These are phyloP conservation scores for Nephrotoma guestfalica DNA, from an alignment of 2,888 invertebrate species.

Conservation along the genomic window DNA sequence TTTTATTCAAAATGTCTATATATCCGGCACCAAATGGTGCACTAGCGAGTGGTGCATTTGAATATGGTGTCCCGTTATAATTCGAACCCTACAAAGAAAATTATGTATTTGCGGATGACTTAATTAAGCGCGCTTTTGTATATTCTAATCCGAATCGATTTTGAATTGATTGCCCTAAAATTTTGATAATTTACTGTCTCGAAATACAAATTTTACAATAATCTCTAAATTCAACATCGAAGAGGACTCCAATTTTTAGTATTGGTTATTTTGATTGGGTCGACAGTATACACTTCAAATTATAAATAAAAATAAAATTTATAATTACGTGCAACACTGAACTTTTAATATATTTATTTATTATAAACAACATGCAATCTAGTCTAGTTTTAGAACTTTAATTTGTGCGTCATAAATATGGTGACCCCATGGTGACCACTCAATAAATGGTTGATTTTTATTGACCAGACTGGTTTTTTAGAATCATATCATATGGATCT, in stretches of 20 bases:
- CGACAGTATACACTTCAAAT: neutral
- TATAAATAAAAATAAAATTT: neutral
- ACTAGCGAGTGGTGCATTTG: neutral
- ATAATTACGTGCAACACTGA: neutral
- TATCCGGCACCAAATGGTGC: neutral
- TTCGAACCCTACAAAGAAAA: neutral
- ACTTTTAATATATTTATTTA: too few species aligned
- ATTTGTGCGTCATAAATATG: too few species aligned
- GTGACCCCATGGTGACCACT: too few species aligned
- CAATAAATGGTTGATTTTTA: too few species aligned
- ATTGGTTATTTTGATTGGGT: neutral
- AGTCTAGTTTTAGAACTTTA: too few species aligned
- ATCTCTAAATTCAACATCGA: neutral
- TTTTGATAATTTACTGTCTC: neutral
- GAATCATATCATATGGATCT: too few species aligned
- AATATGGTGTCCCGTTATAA: neutral
- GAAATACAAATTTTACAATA: neutral
- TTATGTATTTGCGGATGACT: neutral
- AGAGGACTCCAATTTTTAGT: neutral
- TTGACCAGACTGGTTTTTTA: too few species aligned
- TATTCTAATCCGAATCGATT: neutral
- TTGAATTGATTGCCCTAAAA: neutral
- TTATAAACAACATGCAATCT: too few species aligned
- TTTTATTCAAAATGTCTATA: neutral
- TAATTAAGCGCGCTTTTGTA: neutral